A percentile compares a stretch with the other conserved stretches of the same genome.
These are phyloP conservation scores for Bubalus kerabau DNA, from an alignment of 2,113 vertebrate species.

Conservation along the genomic window DNA sequence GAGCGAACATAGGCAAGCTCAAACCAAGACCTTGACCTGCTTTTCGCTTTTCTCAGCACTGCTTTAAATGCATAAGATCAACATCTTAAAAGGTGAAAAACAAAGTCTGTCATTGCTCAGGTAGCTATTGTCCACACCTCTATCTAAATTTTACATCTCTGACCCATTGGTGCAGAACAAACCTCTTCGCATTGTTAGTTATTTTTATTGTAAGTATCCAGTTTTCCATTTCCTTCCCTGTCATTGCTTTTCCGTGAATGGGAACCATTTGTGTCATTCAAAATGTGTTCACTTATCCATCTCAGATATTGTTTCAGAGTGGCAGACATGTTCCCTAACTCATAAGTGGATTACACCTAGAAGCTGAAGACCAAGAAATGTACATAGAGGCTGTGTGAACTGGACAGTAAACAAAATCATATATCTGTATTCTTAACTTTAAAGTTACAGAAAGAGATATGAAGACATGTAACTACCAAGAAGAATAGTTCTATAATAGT, in stretches of 20 bases:
- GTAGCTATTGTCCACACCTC: conserved; percentile 58
- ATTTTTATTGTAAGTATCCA: conserved; percentile 73
- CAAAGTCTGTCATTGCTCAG: conserved; percentile 66
- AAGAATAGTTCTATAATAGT: conserved; percentile 5
- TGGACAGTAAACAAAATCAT: conserved; percentile 26
- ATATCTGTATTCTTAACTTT: conserved; percentile 26
- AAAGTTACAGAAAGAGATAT: neutral
- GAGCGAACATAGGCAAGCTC: conserved; percentile 16
- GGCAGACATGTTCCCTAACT: conserved; percentile 56
- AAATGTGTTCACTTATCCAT: conserved; percentile 70
- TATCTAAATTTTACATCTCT: conserved; percentile 73
- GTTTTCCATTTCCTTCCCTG: conserved; percentile 74
- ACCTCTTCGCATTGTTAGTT: conserved; percentile 59
- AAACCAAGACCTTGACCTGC: conserved; percentile 68
- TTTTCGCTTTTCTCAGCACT: conserved; percentile 54
- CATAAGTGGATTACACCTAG: conserved; percentile 41
- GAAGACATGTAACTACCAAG: neutral
- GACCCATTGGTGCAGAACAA: conserved; percentile 65
- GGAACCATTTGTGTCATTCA: conserved; percentile 75
- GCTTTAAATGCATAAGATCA: conserved; percentile 71
- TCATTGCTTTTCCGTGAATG: conserved; percentile 67
- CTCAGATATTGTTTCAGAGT: conserved; percentile 62
- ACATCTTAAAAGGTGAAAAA: conserved; percentile 61
- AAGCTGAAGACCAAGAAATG: conserved; percentile 40
- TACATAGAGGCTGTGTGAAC: neutral